Percentiles rank a stretch among this genome's conserved stretches.
Evolutionary conservation across 2,888 invertebrate species (phyloP).

Genomic region (Carterocephalus palaemon): DNA sequence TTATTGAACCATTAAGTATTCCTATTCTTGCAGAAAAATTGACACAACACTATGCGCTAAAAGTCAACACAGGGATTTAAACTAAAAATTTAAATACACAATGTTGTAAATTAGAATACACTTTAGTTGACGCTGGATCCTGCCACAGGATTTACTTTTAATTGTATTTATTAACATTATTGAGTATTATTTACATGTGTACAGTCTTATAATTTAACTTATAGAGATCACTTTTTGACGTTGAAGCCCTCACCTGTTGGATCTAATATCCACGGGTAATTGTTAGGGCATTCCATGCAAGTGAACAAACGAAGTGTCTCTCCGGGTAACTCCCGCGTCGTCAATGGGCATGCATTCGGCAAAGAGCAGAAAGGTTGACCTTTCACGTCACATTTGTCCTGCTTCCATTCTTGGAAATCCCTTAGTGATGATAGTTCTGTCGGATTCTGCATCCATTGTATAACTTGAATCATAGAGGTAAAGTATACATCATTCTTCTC

Average conservation of each 20-base stretch:
- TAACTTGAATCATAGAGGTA: slow-evolving; percentile 93
- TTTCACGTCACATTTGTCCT: slow-evolving; percentile 94
- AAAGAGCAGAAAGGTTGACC: slow-evolving; percentile 95
- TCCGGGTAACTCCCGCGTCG: slow-evolving; percentile 93
- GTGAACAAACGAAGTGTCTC: slow-evolving; percentile 95
- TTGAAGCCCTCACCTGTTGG: slow-evolving; percentile 96
- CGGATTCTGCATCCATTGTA: slow-evolving; percentile 98
- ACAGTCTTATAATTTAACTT: slow-evolving; percentile 74
- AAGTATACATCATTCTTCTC: slow-evolving; percentile 94
- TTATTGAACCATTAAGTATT: slow-evolving; percentile 42
- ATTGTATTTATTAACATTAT: slow-evolving; percentile 64
- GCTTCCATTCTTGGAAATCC: slow-evolving; percentile 96
- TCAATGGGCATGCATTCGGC: slow-evolving; percentile 93
- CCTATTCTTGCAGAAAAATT: slow-evolving; percentile 40
- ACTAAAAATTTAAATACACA: slow-evolving; percentile 25
- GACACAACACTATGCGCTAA: slow-evolving; percentile 24
- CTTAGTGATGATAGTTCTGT: slow-evolving; percentile 90
- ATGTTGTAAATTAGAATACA: slow-evolving; percentile 24
- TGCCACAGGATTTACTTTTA: slow-evolving; percentile 45
- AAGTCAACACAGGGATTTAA: slow-evolving; percentile 22
- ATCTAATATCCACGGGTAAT: slow-evolving; percentile 96
- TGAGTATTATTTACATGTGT: slow-evolving; percentile 79
- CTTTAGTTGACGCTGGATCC: slow-evolving; percentile 39
- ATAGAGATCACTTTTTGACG: slow-evolving; percentile 84
- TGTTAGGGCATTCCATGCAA: slow-evolving; percentile 97